phyloP scores from a whole-genome alignment of 1,140 invertebrate species.

The Neodiprion fabricii region DNA sequence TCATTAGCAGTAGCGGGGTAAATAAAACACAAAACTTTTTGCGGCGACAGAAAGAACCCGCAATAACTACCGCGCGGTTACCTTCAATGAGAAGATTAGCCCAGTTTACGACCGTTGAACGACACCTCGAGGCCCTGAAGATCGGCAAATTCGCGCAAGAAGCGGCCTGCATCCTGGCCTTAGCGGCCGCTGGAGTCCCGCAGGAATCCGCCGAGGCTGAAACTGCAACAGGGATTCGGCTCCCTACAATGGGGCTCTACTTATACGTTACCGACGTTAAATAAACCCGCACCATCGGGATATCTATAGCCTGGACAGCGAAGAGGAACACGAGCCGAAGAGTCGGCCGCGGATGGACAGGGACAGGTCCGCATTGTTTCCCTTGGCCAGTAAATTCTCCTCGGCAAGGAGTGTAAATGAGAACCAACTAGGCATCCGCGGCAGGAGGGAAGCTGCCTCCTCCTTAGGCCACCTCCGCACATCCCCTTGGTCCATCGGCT shows the following conservation, averaged over 20 bases:
- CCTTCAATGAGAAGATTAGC: too few species aligned
- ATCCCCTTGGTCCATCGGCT: not conserved
- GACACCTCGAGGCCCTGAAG: too few species aligned
- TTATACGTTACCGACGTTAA: not conserved
- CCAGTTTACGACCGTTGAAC: too few species aligned
- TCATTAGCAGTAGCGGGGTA: too few species aligned
- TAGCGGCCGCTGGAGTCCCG: not conserved
- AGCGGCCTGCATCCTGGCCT: too few species aligned
- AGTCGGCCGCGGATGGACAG: slow-evolving; percentile 56
- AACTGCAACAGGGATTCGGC: not conserved
- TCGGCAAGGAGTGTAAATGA: slow-evolving; percentile 57
- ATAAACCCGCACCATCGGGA: slow-evolving; percentile 25
- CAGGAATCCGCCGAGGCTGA: not conserved
- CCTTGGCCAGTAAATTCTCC: slow-evolving; percentile 58
- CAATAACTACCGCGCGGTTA: too few species aligned
- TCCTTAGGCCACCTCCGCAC: slow-evolving; percentile 31
- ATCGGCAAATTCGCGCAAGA: too few species aligned
- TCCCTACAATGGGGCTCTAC: not conserved
- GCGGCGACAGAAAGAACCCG: too few species aligned
- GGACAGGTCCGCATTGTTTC: slow-evolving; percentile 62
- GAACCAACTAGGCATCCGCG: slow-evolving; percentile 32
- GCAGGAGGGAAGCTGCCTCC: slow-evolving; percentile 23
- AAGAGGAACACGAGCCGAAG: slow-evolving; percentile 48
- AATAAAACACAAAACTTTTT: too few species aligned
- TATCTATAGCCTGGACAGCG: slow-evolving; percentile 50